Evolutionary conservation across 1,140 invertebrate species (phyloP), one percentile per base, ranked within the genome.

Genomic region (Drosophila murphyi): DNA sequence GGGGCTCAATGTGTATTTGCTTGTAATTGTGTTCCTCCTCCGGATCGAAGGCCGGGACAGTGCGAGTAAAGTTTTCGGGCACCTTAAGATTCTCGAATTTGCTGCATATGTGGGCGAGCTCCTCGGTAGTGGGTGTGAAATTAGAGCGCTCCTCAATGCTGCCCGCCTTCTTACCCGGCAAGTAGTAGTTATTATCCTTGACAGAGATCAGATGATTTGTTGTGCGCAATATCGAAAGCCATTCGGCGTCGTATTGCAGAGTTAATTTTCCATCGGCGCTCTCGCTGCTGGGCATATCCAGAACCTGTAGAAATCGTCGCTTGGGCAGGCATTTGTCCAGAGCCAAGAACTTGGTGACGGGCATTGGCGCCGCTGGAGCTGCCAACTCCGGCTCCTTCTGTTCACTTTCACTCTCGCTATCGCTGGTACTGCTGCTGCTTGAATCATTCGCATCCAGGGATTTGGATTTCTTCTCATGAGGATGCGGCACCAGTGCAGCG

Each of bases 281-380:
- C 64, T 93, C 45, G 5, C 39, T 72, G 20, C 41, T 65, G 5
- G 76, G 64, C 34, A 95, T 78, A 41, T 95, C 94, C 7, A 95
- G 59, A 54, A 97, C 94, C 94, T 98, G 97, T 63, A 99, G 93
- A 93, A 98, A 99, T 64, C 96, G 95, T 80, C 97, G 94, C 78
- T 95, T 95, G 0, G 98, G 98, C 37, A 99, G 93, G 93, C 98
- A 99, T 94, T 99, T 99, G 92, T 99, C 98, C 5, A 99, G 93
- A 1, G 98, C 98, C 67, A 99, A 93, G 93, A 99, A 99, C 93
- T 97, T 97, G 0, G 98, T 99, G 35, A 94, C 78, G 2, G 70
- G 35, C 4, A 78, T 82, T 78, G 68, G 62, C 10, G 45, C 35
- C 12, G 35, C n/a, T 34, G 35, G 7, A 10, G 43, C 10, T 4